Evolutionary conservation across 2,113 vertebrate genomes (phyloP).

Genomic region (Eurystomus gularis): DNA sequence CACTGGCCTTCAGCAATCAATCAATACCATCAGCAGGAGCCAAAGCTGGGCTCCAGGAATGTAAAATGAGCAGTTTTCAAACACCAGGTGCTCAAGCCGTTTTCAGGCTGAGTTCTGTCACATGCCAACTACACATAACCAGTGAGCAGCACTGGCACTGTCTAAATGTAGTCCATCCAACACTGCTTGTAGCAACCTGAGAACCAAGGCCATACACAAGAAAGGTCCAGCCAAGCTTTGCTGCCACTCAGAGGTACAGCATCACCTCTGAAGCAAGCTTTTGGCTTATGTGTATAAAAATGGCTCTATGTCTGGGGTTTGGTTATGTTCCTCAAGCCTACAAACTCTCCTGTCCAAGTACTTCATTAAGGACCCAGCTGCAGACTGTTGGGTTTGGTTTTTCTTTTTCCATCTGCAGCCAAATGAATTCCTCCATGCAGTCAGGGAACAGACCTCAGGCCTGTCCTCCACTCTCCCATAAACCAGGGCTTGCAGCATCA

Average conservation of each 20-base stretch:
- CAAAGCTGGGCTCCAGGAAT: not conserved
- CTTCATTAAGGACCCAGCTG: not conserved
- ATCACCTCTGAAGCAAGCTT: not conserved
- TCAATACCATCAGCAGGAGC: not conserved
- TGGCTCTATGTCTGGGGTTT: accelerated
- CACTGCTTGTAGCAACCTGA: not conserved
- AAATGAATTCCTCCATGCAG: not conserved
- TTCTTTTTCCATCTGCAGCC: not conserved
- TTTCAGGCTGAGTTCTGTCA: not conserved
- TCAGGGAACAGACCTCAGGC: not conserved
- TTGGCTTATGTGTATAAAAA: not conserved
- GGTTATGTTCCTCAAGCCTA: not conserved
- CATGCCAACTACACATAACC: not conserved
- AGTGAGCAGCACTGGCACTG: not conserved
- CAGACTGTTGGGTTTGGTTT: not conserved
- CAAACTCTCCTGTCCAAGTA: not conserved
- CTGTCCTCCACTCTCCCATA: not conserved
- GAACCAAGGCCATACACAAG: not conserved
- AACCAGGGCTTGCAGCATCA: not conserved
- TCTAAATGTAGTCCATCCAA: not conserved
- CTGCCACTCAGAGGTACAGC: not conserved
- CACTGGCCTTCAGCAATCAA: not conserved
- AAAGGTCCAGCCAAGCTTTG: not conserved
- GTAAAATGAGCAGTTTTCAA: not conserved
- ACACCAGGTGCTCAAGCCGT: not conserved